These are phyloP conservation scores for Coptotermes formosanus DNA, from an alignment of 1,140 invertebrate genomes.

Conservation along the genomic window DNA sequence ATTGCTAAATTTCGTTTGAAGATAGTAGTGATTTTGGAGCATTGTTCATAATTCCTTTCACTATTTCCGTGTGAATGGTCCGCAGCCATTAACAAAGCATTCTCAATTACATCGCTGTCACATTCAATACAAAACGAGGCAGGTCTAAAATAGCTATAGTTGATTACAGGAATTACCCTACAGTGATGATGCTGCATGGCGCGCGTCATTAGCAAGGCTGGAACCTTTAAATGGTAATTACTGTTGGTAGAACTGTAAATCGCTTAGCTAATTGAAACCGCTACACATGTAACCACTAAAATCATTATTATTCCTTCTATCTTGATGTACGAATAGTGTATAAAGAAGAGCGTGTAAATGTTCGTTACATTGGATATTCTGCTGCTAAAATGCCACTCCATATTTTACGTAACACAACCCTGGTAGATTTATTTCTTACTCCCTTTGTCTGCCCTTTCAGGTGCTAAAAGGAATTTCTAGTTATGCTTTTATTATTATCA, in stretches of 20 bases:
- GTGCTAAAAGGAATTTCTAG: too few relatives aligned
- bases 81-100: background rate
- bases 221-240: background rate
- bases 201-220: background rate
- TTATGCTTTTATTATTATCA: too few relatives aligned
- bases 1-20: background rate
- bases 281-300: background rate
- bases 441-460: too few relatives aligned
- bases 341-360: too few relatives aligned
- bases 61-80: background rate
- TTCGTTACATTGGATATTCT: too few relatives aligned
- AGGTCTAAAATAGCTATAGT: background rate
- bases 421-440: too few relatives aligned
- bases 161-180: conserved; percentile 9
- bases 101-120: background rate
- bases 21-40: background rate
- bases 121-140: background rate
- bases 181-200: background rate
- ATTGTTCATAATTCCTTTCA: background rate
- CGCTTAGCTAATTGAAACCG: background rate
- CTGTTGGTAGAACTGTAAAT: background rate
- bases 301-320: background rate
- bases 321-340: too few relatives aligned
- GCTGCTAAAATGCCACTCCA: too few relatives aligned
- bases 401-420: too few relatives aligned